Conservation (phyloP, 2,888 invertebrate species). For the Minunthozetes semirufus region DNA sequence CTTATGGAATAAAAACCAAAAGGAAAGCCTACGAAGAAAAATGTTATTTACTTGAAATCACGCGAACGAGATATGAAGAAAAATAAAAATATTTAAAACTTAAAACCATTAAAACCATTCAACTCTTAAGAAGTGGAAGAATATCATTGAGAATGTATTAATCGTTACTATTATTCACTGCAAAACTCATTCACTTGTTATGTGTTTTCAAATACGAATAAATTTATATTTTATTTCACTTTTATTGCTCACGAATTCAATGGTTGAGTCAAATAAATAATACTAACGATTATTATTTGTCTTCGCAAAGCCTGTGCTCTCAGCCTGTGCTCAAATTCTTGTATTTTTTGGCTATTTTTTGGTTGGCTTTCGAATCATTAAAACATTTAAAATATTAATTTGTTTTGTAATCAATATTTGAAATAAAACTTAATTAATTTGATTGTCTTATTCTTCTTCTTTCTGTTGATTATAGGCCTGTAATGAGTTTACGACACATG, state of each 20-base stretch:
- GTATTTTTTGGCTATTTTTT: not conserved
- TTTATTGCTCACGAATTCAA: slow-evolving; percentile 5
- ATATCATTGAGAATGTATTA: too few species aligned
- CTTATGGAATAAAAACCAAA: too few species aligned
- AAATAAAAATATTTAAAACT: too few species aligned
- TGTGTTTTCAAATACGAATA: not conserved
- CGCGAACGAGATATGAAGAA: too few species aligned
- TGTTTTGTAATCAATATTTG: not conserved
- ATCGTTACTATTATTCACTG: not conserved
- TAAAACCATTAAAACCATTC: too few species aligned
- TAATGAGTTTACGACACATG: slow-evolving; percentile 99
- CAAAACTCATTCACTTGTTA: not conserved
- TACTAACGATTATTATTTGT: not conserved
- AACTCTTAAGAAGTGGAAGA: too few species aligned
- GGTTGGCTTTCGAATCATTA: not conserved
- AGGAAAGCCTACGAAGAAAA: too few species aligned
- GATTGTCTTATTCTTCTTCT: too few species aligned
- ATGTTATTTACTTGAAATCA: too few species aligned
- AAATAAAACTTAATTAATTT: not conserved
- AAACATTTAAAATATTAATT: not conserved
- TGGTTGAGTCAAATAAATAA: not conserved
- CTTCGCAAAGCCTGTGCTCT: not conserved
- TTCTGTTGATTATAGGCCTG: slow-evolving; percentile 63
- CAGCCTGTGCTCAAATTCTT: not conserved
- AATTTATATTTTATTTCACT: not conserved